A percentile compares a stretch with the other conserved stretches of the same genome.
These are phyloP conservation scores for Leucopsar rothschildi DNA, from an alignment of 2,113 vertebrate genomes.

Conservation along the genomic window DNA sequence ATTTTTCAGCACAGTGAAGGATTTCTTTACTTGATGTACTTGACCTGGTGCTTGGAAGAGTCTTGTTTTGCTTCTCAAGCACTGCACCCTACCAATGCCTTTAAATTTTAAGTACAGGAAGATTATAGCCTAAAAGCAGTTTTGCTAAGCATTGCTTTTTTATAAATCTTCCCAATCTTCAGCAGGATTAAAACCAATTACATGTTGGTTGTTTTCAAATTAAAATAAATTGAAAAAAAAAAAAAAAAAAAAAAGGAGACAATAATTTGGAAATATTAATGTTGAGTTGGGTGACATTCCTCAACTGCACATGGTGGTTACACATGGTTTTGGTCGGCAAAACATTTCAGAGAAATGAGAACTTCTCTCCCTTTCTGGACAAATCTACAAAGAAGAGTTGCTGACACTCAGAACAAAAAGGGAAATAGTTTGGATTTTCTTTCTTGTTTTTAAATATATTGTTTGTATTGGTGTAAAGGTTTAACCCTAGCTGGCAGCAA, in stretches of 20 bases:
- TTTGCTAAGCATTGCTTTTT: not conserved
- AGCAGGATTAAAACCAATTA: conserved; percentile 16
- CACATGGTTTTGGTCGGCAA: not conserved
- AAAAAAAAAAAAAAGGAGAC: not conserved
- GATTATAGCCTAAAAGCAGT: not conserved
- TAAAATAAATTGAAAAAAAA: not conserved
- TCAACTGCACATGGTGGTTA: not conserved
- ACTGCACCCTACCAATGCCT: not conserved
- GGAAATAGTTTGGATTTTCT: not conserved
- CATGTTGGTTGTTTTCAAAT: not conserved
- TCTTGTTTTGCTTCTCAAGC: not conserved
- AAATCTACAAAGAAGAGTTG: not conserved
- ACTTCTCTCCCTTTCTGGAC: not conserved
- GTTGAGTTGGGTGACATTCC: not conserved
- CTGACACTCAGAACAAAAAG: not conserved
- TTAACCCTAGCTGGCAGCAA: not conserved
- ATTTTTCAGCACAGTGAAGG: not conserved
- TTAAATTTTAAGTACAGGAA: not conserved
- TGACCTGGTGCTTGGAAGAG: not conserved
- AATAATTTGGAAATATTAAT: not conserved
- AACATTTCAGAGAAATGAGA: not conserved
- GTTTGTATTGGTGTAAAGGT: not conserved
- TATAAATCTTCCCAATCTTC: conserved; percentile 5
- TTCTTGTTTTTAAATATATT: not conserved
- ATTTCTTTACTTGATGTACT: not conserved